Conservation (phyloP, 1,140 invertebrate genomes). For the Drosophila trapezifrons region DNA sequence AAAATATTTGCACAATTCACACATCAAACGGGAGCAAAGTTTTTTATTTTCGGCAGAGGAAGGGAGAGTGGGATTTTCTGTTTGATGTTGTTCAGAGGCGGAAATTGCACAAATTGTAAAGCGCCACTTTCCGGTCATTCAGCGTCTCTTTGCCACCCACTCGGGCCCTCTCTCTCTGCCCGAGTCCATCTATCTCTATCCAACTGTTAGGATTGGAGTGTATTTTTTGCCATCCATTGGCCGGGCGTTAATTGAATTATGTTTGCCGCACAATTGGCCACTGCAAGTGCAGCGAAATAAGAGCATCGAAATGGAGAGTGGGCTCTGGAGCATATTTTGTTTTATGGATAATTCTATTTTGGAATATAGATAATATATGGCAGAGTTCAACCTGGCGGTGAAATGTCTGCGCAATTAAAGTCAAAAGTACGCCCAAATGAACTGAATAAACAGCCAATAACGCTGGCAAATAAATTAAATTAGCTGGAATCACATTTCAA, state of each 20-base stretch:
- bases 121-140: conserved; percentile 77
- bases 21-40: conserved; percentile 62
- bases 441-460: conserved; percentile 26
- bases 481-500: conserved; percentile 45
- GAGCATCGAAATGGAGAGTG: background rate
- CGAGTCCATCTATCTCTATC: background rate
- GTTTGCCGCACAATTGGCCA: conserved; percentile 76
- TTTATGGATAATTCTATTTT: background rate
- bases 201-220: background rate
- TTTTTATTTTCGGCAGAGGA: conserved; percentile 13
- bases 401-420: conserved; percentile 2
- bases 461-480: conserved; percentile 34
- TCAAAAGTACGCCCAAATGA: conserved; percentile 29
- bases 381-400: background rate
- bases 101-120: conserved; percentile 79
- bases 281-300: conserved; percentile 40
- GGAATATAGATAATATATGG: conserved; percentile 5
- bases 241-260: conserved; percentile 79
- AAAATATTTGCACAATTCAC: conserved; percentile 69
- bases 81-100: conserved; percentile 74
- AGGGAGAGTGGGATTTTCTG: conserved; percentile 49
- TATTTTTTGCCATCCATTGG: conserved; percentile 54
- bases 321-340: conserved; percentile 9
- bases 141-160: background rate
- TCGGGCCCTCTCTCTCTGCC: background rate